phyloP scores from a whole-genome alignment of 2,888 invertebrate genomes.

The Xylota segnis region DNA sequence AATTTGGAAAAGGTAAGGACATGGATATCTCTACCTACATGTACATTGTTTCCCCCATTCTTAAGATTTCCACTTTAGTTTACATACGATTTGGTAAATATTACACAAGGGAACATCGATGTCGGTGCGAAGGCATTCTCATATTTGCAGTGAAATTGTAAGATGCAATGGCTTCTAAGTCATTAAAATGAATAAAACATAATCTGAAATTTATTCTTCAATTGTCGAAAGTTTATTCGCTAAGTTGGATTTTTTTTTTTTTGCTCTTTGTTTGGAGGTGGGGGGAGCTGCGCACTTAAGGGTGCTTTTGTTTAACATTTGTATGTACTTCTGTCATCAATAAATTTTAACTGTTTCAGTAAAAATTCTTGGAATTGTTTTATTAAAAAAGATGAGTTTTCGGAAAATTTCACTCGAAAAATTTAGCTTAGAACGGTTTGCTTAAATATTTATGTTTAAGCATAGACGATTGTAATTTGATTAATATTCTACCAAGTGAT shows the following conservation, averaged over 20 bases:
- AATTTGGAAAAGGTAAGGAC: constrained; percentile 49
- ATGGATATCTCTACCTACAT: constrained; percentile 23
- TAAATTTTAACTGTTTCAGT: constrained; percentile 61
- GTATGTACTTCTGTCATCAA: constrained; percentile 60
- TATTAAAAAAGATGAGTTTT: constrained; percentile 14
- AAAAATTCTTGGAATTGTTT: constrained; percentile 46
- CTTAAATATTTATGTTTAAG: too few species aligned
- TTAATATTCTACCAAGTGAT: too few species aligned
- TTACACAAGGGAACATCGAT: constrained; percentile 74
- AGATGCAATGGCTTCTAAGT: constrained; percentile 73
- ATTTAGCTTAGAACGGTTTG: background rate
- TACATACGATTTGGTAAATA: constrained; percentile 75
- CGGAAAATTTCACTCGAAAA: too few species aligned
- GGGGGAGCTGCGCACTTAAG: constrained; percentile 60
- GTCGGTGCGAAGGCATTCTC: constrained; percentile 69
- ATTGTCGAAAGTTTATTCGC: constrained; percentile 74
- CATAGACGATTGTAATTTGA: too few species aligned
- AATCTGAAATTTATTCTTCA: constrained; percentile 73
- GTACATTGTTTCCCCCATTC: constrained; percentile 27
- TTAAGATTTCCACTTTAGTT: constrained; percentile 67
- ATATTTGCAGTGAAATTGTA: constrained; percentile 72
- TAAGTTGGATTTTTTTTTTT: constrained; percentile 49
- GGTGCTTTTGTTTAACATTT: constrained; percentile 70
- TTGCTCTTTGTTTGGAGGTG: background rate
- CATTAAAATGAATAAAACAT: constrained; percentile 77